A percentile compares a stretch with the other conserved stretches of the same genome.
Evolutionary conservation across 2,888 invertebrate genomes (phyloP).

Genomic region (Aplocera efformata): DNA sequence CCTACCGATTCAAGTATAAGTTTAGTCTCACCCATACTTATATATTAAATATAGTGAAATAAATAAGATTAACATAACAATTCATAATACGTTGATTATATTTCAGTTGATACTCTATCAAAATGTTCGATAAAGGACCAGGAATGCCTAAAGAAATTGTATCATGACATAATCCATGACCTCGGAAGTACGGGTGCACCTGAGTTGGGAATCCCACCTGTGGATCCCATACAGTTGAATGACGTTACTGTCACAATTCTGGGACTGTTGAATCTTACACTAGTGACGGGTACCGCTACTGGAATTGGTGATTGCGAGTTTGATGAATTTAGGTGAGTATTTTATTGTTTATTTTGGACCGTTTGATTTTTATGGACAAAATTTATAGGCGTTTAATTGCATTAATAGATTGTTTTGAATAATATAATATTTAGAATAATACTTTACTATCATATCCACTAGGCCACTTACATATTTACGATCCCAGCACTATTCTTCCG

Average conservation of each 20-base stretch:
- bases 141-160: conserved; percentile 35
- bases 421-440: no score
- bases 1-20: no score
- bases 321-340: conserved; percentile 37
- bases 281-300: conserved; percentile 40
- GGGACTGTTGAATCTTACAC: conserved; percentile 34
- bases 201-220: conserved; percentile 39
- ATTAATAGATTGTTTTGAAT: no score
- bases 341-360: neutral
- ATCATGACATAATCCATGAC: conserved; percentile 27
- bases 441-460: no score
- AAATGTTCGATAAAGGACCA: conserved; percentile 43
- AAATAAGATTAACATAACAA: no score
- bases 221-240: conserved; percentile 42
- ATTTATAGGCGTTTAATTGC: no score
- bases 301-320: conserved; percentile 45
- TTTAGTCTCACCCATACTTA: no score
- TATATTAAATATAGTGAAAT: no score
- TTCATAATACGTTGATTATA: neutral
- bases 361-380: neutral
- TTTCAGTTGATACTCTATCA: conserved; percentile 41
- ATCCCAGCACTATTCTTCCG: no score
- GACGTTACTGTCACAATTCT: conserved; percentile 35
- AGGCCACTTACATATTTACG: no score
- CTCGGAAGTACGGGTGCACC: conserved; percentile 38